phyloP scores from a whole-genome alignment of 2,113 vertebrate genomes.

The Talpa occidentalis region DNA sequence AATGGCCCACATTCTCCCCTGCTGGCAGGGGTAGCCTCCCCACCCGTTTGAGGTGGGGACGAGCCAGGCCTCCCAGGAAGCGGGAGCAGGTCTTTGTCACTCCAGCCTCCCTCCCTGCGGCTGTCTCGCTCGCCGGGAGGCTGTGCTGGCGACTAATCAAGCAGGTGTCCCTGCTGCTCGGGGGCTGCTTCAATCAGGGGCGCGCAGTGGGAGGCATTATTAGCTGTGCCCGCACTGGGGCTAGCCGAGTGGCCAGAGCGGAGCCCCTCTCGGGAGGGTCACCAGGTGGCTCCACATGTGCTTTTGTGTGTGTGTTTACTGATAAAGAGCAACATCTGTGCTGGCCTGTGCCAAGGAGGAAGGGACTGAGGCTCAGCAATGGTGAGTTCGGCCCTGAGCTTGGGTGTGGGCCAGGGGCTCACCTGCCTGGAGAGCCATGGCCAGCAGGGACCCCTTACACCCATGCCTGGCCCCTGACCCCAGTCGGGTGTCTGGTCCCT shows the following conservation, averaged over 20 bases:
- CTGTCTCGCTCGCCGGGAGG: not conserved
- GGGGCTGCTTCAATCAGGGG: slow-evolving; percentile 71
- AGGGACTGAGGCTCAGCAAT: not conserved
- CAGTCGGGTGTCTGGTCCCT: not conserved
- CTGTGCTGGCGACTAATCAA: slow-evolving; percentile 52
- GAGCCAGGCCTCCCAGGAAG: not conserved
- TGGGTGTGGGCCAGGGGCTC: not conserved
- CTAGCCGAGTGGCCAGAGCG: not conserved
- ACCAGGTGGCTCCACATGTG: fast-evolving
- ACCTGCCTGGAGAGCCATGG: not conserved
- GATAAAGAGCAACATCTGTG: not conserved
- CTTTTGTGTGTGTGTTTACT: not conserved
- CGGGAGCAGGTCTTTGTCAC: not conserved
- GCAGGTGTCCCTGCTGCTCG: slow-evolving; percentile 35
- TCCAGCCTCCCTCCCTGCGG: not conserved
- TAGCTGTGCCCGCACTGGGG: not conserved
- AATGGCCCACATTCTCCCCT: not conserved
- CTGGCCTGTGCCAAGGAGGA: not conserved
- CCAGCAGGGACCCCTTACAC: too few relatives aligned
- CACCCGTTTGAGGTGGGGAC: not conserved
- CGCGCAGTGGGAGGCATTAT: not conserved
- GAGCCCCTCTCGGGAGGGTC: not conserved
- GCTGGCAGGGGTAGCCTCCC: not conserved
- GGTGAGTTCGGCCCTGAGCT: not conserved
- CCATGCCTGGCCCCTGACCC: not conserved